Evolutionary conservation across 1,140 invertebrate species (phyloP), one percentile per base, ranked within the genome.

Genomic region (Eriosoma lanigerum): DNA sequence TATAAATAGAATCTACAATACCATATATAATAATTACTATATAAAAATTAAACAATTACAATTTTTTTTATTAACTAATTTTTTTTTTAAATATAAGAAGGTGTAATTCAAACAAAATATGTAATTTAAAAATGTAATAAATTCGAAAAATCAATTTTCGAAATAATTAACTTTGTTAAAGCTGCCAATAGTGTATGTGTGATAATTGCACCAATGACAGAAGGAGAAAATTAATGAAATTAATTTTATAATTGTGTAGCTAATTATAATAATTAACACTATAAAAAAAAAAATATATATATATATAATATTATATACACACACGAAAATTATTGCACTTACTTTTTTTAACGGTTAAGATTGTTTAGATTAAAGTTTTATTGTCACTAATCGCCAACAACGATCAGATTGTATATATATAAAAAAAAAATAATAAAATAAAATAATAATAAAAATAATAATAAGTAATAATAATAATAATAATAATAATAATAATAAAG

Each of bases 1-100:
- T 78, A 78, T 78, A 78, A 78, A 78, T 78, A 78, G 75, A 78
- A 78, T 78, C 75, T 78, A 78, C 75, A 78, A 62, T 78, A 78
- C 75, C 75, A 78, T 78, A 78, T 78, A 78, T 78, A 78, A 72
- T 72, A 72, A 76, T 78, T 78, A 78, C 75, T 78, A 78, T 78
- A 78, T 46, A 78, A 78, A 78, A 78, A 78, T 78, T 78, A 78
- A 78, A 78, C 75, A 78, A 78, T 78, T 78, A 78, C 54, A 78
- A 76, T 8, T 62, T 78, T n/a, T 70, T 78, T 78, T 78, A 78
- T 78, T 78, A 26, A 29, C 75, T 78, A 78, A 17, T 44, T 44
- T 78, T 78, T 58, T 78, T 38, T 38, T 48, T 60, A 48, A 78
- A 62, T 32, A 62, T 78, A 48, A 46, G 29, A 76, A 76, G 75